Evolutionary conservation across 2,888 invertebrate species (phyloP), one percentile per base, ranked within the genome.

Genomic region (Gortyna flavago): DNA sequence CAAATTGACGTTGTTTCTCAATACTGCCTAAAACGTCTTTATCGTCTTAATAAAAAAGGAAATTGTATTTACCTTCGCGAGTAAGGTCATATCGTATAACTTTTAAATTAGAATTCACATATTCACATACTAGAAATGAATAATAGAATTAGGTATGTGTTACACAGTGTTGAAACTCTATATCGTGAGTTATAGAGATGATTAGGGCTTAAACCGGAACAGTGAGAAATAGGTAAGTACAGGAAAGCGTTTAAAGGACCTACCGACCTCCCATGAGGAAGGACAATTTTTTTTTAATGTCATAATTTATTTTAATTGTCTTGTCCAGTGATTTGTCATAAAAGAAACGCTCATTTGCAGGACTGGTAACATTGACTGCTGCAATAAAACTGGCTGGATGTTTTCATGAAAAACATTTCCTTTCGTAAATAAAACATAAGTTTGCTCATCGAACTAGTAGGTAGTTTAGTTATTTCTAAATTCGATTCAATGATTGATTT

Each of bases 1-100:
- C 80, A 81, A 81, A 73, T 72, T 81, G 88, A 84, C 85, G 81
- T 54, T 62, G 88, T 88, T 80, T 76, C 81, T 87, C 89, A 89
- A 87, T 84, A 85, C 72, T 29, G 32, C 68, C 57, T 51, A 77
- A 74, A 88, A 88, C 89, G 75, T 81, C 85, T 88, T 88, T 87
- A 85, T 87, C 72, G 77, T 80, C 68, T 68, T 51, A 32, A 65
- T 51, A 32, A 65, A 90, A 84, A 81, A 79, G 74, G 68, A 85
- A 85, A 85, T 84, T 88, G 82, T 87, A 86, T 85, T 82, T 83
- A 79, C 80, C 79, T 87, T 83, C 51, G 62, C 44, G 70, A n/a
- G 38, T 81, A 78, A 87, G 87, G 91, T 90, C 84, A 75, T 77
- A 72, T 38, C 51, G 67, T 79, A 77, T 68, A 83, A 72, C 11